Conservation (phyloP, 2,113 vertebrate species). For the Glaucomys volans region DNA sequence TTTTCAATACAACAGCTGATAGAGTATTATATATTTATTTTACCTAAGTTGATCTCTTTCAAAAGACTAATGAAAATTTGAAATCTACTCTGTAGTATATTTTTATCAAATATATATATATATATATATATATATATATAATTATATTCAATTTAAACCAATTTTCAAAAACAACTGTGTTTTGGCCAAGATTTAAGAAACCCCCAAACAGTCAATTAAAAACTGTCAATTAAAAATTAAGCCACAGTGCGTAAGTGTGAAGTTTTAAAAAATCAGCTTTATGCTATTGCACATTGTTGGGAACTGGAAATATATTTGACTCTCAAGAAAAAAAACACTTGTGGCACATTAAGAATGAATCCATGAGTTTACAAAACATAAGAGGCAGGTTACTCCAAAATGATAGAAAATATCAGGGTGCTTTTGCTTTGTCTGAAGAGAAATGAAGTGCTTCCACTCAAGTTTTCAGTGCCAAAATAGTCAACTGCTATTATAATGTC, state of each 20-base stretch:
- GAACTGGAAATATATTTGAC: conserved; percentile 63
- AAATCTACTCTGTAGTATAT: conserved; percentile 46
- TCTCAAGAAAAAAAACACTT: conserved; percentile 46
- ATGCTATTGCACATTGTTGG: conserved; percentile 55
- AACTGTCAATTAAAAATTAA: conserved; percentile 75
- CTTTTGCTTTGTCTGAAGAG: conserved; percentile 58
- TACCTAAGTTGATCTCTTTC: conserved; percentile 48
- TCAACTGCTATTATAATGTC: conserved; percentile 31
- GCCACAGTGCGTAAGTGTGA: conserved; percentile 60
- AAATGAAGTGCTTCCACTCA: conserved; percentile 41
- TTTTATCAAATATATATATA: conserved; percentile 43
- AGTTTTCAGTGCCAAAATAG: conserved; percentile 51
- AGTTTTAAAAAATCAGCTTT: conserved; percentile 67
- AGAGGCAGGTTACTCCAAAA: conserved; percentile 64
- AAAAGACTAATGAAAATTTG: conserved; percentile 60
- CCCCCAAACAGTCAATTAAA: conserved; percentile 33
- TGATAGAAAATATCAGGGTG: conserved; percentile 33
- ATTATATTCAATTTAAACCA: conserved; percentile 59
- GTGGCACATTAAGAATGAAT: conserved; percentile 35
- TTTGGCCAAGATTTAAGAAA: conserved; percentile 59
- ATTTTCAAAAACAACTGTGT: conserved; percentile 53
- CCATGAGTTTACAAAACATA: conserved; percentile 13
- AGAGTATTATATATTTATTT: conserved; percentile 63
- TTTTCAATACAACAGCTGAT: conserved; percentile 54
- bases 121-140: neutral